Conservation (phyloP, 2,113 vertebrate genomes). For the Corydoras sp. region DNA sequence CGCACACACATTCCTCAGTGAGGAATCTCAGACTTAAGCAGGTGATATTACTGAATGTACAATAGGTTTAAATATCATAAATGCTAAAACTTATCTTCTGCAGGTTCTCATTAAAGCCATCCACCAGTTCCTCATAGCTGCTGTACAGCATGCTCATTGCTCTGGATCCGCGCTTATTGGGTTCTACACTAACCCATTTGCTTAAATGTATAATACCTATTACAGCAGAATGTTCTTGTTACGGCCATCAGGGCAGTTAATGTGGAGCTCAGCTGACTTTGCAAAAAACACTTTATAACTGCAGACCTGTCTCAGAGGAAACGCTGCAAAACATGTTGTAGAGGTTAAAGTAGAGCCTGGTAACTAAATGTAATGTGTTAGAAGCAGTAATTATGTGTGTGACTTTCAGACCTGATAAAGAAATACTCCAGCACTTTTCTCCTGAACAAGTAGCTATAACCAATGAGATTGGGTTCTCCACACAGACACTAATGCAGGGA, state of each 20-base stretch:
- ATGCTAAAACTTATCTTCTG: background rate
- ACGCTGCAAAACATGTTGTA: background rate
- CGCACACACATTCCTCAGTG: constrained; percentile 1
- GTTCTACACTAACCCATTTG: constrained; percentile 26
- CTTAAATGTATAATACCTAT: constrained; percentile 4
- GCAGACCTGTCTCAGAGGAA: constrained; percentile 12
- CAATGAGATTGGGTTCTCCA: too few species aligned
- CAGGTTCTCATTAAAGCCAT: too few species aligned
- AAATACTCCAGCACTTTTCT: background rate
- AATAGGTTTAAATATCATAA: background rate
- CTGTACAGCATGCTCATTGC: too few species aligned
- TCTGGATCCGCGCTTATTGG: constrained; percentile 11
- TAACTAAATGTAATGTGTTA: background rate
- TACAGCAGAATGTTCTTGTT: constrained; percentile 15
- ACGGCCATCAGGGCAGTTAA: background rate
- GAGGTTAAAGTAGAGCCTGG: constrained; percentile 3
- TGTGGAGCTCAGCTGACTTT: background rate
- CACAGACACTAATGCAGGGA: too few species aligned
- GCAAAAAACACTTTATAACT: constrained; percentile 4
- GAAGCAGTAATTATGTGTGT: background rate
- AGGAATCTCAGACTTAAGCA: constrained; percentile 1
- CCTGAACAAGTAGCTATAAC: too few species aligned
- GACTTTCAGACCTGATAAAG: background rate
- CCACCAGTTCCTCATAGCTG: too few species aligned
- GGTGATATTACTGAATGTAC: constrained; percentile 4